Conservation (phyloP, 2,888 invertebrate genomes). For the Apotomis capreana region DNA sequence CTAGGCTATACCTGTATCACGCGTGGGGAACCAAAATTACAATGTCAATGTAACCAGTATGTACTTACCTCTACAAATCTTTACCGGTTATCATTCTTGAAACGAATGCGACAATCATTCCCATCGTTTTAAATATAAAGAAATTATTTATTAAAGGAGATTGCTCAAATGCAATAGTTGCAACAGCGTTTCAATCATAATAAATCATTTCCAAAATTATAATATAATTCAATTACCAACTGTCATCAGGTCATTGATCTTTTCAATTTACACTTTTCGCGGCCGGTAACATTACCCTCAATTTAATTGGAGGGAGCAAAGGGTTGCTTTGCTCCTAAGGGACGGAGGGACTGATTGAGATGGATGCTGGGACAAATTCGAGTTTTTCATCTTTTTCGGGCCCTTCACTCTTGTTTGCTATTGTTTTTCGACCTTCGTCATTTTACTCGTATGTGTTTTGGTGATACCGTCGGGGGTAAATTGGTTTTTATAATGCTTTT, state of each 20-base stretch:
- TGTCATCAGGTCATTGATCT: constrained; percentile 41
- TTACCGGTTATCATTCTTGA: too few species aligned
- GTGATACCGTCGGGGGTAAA: constrained; percentile 27
- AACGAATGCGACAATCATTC: too few species aligned
- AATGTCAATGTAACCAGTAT: too few species aligned
- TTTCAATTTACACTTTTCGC: constrained; percentile 74
- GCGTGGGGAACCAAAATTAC: too few species aligned
- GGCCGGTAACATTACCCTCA: constrained; percentile 65
- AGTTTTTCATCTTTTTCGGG: constrained; percentile 67
- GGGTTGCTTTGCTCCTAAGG: constrained; percentile 78
- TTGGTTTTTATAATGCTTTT: constrained; percentile 28
- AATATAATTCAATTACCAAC: constrained; percentile 32
- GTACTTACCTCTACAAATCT: too few species aligned
- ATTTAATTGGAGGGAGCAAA: constrained; percentile 77
- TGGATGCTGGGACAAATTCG: constrained; percentile 77
- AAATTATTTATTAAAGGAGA: too few species aligned
- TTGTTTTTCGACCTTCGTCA: constrained; percentile 49
- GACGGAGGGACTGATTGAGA: constrained; percentile 79
- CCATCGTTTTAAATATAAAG: too few species aligned
- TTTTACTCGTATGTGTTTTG: neutral
- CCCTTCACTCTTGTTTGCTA: constrained; percentile 49
- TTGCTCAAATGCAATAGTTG: too few species aligned
- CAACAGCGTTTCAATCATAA: constrained; percentile 10
- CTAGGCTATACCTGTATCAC: too few species aligned
- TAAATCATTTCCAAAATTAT: constrained; percentile 18